Conservation (phyloP, 1,140 invertebrate genomes). For the Hyles vespertilio region DNA sequence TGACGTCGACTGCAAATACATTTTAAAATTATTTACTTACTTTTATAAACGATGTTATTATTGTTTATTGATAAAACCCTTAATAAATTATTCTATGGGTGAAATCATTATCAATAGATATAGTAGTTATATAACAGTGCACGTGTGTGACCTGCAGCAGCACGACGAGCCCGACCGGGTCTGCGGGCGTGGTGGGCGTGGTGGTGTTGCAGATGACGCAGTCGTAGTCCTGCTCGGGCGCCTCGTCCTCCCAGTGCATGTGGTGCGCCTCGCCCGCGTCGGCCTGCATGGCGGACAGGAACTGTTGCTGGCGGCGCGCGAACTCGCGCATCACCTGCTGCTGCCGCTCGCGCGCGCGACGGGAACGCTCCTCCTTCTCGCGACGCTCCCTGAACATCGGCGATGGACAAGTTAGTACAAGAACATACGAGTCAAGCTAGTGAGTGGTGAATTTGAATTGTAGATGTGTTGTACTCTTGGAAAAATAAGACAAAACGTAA, state of each 20-base stretch:
- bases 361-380: slow-evolving; percentile 87
- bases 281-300: slow-evolving; percentile 89
- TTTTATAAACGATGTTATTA: too few relatives aligned
- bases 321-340: slow-evolving; percentile 95
- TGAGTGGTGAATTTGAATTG: too few relatives aligned
- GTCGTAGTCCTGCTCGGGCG: slow-evolving; percentile 86
- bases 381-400: slow-evolving; percentile 76
- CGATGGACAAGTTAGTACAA: too few relatives aligned
- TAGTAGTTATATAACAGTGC: too few relatives aligned
- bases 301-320: slow-evolving; percentile 92
- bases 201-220: slow-evolving; percentile 97
- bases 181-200: slow-evolving; percentile 87
- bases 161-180: slow-evolving; percentile 94
- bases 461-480: too few relatives aligned
- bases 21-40: background rate
- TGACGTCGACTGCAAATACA: slow-evolving; percentile 82
- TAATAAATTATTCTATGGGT: too few relatives aligned
- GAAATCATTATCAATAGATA: too few relatives aligned
- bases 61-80: too few relatives aligned
- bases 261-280: slow-evolving; percentile 72
- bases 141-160: slow-evolving; percentile 83
- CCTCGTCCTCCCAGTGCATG: slow-evolving; percentile 84
- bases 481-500: too few relatives aligned
- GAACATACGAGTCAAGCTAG: too few relatives aligned
- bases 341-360: slow-evolving; percentile 91